phyloP scores from a whole-genome alignment of 2,888 invertebrate genomes.

The Abscondita cerata region DNA sequence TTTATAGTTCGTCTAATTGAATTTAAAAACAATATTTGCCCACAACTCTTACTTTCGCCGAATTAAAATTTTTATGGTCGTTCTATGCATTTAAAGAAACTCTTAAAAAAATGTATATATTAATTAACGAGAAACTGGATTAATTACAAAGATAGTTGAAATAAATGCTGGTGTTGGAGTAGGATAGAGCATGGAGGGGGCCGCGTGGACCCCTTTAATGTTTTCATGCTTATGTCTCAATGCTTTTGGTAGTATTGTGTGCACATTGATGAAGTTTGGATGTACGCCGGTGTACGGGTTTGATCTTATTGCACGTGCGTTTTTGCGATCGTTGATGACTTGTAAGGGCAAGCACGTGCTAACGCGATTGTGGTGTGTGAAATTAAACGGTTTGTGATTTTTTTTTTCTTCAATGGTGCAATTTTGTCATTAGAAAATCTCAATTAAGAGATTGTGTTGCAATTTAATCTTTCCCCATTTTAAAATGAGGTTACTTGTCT shows the following conservation, averaged over 20 bases:
- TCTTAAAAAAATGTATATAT: conserved; percentile 10
- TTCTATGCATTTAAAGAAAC: too few species aligned
- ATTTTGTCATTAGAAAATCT: not conserved
- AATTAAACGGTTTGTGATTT: conserved; percentile 4
- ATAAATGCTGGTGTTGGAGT: conserved; percentile 11
- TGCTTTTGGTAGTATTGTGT: conserved; percentile 24
- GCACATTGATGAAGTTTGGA: conserved; percentile 14
- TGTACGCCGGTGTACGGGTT: conserved; percentile 15
- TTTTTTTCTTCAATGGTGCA: not conserved
- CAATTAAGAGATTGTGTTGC: conserved; percentile 12
- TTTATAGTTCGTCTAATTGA: conserved; percentile 8
- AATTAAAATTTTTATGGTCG: conserved; percentile 2
- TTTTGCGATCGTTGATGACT: conserved; percentile 29
- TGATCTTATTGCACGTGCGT: conserved; percentile 27
- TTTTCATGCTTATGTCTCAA: conserved; percentile 16
- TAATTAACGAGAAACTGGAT: conserved; percentile 14
- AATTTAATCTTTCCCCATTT: conserved; percentile 20
- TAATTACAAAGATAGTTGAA: conserved; percentile 10
- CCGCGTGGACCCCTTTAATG: conserved; percentile 22
- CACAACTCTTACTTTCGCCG: conserved; percentile 10
- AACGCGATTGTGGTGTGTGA: conserved; percentile 11
- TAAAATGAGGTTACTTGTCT: conserved; percentile 23
- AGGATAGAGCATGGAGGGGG: conserved; percentile 22
- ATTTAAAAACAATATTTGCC: too few species aligned
- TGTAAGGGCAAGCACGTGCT: conserved; percentile 31